phyloP scores from a whole-genome alignment of 1,140 invertebrate species.

The Drosophila willistoni region DNA sequence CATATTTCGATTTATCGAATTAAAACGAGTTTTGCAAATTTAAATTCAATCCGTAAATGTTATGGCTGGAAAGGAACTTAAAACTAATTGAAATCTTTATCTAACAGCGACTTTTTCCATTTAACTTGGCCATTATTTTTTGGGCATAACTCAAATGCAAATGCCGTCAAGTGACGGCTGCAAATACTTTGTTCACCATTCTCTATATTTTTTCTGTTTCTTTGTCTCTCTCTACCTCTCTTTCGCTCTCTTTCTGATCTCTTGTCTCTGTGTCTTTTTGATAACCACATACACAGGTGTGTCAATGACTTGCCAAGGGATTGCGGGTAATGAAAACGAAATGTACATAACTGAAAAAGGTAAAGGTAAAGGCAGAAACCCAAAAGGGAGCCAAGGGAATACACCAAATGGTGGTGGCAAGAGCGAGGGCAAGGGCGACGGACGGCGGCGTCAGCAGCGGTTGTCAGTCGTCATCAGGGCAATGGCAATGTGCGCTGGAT shows the following conservation, averaged over 20 bases:
- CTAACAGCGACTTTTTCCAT: not conserved
- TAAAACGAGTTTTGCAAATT: not conserved
- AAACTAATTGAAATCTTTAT: constrained; percentile 8
- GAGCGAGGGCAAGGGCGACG: too few species aligned
- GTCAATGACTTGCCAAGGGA: constrained; percentile 72
- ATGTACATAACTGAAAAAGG: constrained; percentile 59
- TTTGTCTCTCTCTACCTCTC: not conserved
- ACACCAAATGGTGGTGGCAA: not conserved
- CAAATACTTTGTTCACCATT: not conserved
- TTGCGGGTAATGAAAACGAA: constrained; percentile 75
- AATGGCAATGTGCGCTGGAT: constrained; percentile 63
- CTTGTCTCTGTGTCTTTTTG: constrained; percentile 35
- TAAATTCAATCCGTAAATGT: not conserved
- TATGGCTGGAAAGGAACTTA: not conserved
- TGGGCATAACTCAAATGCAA: constrained; percentile 10
- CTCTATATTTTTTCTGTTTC: not conserved
- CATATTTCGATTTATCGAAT: not conserved
- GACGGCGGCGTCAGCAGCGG: not conserved
- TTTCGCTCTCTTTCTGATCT: not conserved
- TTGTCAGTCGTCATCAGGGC: constrained; percentile 65
- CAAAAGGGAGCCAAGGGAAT: constrained; percentile 24
- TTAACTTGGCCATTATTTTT: constrained; percentile 5
- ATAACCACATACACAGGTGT: constrained; percentile 61
- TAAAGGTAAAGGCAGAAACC: constrained; percentile 35
- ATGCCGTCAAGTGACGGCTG: not conserved